These are phyloP conservation scores for Cosmia trapezina DNA, from an alignment of 2,888 invertebrate genomes.

Conservation along the genomic window DNA sequence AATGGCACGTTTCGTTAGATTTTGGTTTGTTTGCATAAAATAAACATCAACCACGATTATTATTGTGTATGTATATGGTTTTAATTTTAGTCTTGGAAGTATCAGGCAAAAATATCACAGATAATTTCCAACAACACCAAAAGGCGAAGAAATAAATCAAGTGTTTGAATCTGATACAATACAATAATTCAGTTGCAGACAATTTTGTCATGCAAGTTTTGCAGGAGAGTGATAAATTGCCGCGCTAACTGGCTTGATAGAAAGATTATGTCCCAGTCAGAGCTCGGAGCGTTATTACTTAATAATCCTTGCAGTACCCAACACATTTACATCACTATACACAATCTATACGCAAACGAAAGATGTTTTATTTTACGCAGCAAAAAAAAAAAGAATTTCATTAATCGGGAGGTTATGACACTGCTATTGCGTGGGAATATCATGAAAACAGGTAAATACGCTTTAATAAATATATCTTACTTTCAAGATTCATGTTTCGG, in stretches of 20 bases:
- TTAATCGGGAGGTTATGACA: slow-evolving; percentile 15
- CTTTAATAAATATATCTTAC: slow-evolving; percentile 4
- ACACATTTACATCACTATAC: neutral
- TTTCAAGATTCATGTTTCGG: slow-evolving; percentile 1
- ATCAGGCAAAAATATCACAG: neutral
- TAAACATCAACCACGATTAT: slow-evolving; percentile 13
- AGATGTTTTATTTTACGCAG: slow-evolving; percentile 20
- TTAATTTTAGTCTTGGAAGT: neutral
- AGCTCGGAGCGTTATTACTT: slow-evolving; percentile 27
- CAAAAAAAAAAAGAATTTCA: neutral
- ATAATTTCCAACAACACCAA: neutral
- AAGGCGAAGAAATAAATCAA: slow-evolving; percentile 14
- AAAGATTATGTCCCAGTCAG: slow-evolving; percentile 43
- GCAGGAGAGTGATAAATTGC: slow-evolving; percentile 55
- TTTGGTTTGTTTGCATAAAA: slow-evolving; percentile 25
- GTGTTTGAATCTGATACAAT: slow-evolving; percentile 20
- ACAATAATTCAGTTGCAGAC: slow-evolving; percentile 9
- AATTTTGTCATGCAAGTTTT: slow-evolving; percentile 35
- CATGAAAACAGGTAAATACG: neutral
- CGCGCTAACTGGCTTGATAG: slow-evolving; percentile 54
- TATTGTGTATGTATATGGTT: neutral
- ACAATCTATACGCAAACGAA: slow-evolving; percentile 7
- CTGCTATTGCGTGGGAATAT: neutral
- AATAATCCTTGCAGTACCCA: slow-evolving; percentile 32
- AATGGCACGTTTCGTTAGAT: slow-evolving; percentile 59